Conservation (phyloP, 2,888 invertebrate species). For the Chrysotoxum bicinctum region DNA sequence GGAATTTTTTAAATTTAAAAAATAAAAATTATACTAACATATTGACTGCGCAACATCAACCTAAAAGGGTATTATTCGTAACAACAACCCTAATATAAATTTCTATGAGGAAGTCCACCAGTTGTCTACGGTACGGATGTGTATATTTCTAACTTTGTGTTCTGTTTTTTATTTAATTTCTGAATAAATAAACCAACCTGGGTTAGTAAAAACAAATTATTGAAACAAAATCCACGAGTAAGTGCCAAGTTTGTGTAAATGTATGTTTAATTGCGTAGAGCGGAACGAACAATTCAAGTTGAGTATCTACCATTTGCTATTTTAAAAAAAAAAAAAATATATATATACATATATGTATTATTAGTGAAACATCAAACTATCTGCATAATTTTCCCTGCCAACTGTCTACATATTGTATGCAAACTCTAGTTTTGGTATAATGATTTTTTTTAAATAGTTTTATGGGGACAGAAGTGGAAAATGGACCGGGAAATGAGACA, state of each 20-base stretch:
- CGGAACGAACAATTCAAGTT: neutral
- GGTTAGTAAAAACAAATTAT: neutral
- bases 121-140: conserved; percentile 27
- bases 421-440: neutral
- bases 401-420: neutral
- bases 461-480: neutral
- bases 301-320: neutral
- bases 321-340: neutral
- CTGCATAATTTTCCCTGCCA: neutral
- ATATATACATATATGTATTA: too few relatives aligned
- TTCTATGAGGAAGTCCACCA: conserved; percentile 45
- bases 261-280: neutral
- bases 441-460: neutral
- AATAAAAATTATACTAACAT: neutral
- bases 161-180: neutral
- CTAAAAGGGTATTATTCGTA: neutral
- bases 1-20: conserved; percentile 3
- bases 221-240: neutral
- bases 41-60: conserved; percentile 55
- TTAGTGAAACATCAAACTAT: neutral
- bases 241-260: conserved; percentile 21
- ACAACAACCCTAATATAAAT: conserved; percentile 29
- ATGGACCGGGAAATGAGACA: conserved; percentile 36
- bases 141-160: neutral
- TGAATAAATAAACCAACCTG: conserved; percentile 3